Evolutionary conservation across 1,140 invertebrate species (phyloP).

Genomic region (Drosophila chauvacae): DNA sequence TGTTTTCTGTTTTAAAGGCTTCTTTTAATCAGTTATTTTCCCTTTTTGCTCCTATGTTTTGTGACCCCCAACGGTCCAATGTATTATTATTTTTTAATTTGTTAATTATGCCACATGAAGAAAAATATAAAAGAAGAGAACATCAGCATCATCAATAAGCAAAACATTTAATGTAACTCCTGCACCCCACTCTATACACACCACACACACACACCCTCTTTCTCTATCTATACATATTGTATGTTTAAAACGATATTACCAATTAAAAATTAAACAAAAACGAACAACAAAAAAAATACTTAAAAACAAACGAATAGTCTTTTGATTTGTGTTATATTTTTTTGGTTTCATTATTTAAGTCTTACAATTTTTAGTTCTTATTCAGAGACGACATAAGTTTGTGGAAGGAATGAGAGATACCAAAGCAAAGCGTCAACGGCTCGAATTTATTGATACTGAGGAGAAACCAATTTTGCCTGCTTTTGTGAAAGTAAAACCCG

Average conservation of each 20-base stretch:
- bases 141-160: conserved; percentile 7
- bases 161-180: conserved; percentile 71
- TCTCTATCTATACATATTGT: conserved; percentile 31
- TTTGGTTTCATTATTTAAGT: conserved; percentile 6
- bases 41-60: conserved; percentile 5
- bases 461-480: conserved; percentile 73
- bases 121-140: conserved; percentile 17
- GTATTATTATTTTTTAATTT: conserved; percentile 78
- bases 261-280: conserved; percentile 64
- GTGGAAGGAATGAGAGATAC: conserved; percentile 41
- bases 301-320: conserved; percentile 38
- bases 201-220: conserved; percentile 15
- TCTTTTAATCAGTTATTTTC: conserved; percentile 17
- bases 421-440: conserved; percentile 68
- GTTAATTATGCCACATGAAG: conserved; percentile 49
- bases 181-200: conserved; percentile 34
- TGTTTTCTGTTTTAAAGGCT: conserved; percentile 35
- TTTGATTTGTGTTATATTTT: conserved; percentile 66
- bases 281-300: conserved; percentile 63
- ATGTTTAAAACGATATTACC: conserved; percentile 75
- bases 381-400: conserved; percentile 4
- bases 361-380: background rate
- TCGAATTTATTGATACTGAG: conserved; percentile 77
- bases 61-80: conserved; percentile 21
- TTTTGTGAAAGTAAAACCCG: conserved; percentile 60